phyloP scores from a whole-genome alignment of 2,797 vertebrate genomes.

The Psittacula echo region DNA sequence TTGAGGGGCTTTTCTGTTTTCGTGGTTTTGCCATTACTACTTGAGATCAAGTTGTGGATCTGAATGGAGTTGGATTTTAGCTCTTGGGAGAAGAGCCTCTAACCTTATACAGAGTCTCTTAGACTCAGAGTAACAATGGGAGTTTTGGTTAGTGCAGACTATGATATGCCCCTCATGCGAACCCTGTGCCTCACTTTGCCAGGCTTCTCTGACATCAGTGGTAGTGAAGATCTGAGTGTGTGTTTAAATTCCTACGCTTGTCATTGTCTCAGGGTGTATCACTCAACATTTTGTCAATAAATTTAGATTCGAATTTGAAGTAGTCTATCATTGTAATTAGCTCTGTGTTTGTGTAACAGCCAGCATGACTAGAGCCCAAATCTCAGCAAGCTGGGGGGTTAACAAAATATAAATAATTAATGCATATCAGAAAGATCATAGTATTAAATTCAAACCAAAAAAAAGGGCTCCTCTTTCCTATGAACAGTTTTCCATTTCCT shows the following conservation, averaged over 20 bases:
- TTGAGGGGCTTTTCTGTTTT: background rate
- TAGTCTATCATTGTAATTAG: conserved; percentile 7
- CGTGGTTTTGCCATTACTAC: background rate
- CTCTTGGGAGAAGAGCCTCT: background rate
- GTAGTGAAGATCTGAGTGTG: background rate
- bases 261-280: background rate
- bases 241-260: background rate
- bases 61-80: background rate
- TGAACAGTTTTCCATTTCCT: conserved; percentile 26
- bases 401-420: conserved; percentile 44
- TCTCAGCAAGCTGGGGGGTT: background rate
- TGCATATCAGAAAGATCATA: background rate
- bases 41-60: background rate
- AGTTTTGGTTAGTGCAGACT: background rate
- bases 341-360: background rate
- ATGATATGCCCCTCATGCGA: background rate
- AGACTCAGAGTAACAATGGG: background rate
- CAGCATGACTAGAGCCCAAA: background rate
- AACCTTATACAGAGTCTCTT: background rate
- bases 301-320: conserved; percentile 1
- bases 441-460: background rate
- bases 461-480: background rate
- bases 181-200: background rate
- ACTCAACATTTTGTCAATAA: background rate
- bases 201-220: background rate